Base-by-base conservation (phyloP, 1,140 invertebrate species). In the Oscheius sp. region DNA sequence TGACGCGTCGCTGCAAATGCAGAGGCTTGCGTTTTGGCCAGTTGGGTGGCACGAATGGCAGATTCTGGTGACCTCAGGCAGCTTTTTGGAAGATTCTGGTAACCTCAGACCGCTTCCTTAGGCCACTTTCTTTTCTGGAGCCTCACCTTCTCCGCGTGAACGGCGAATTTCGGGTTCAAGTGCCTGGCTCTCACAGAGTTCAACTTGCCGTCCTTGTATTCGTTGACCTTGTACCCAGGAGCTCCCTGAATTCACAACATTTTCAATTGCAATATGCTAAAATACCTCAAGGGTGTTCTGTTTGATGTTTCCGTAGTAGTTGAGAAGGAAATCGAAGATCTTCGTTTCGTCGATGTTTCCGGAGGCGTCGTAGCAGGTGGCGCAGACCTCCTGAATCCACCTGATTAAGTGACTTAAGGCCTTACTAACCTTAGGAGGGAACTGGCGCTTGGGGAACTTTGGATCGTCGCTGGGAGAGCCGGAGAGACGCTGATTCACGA, bases 391-490 rank as follows among this genome's bases (percentile, higher is more conserved):
- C 96, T 65, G 89, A 85, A 59, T n/a, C 7, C 15, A 55, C 7
- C 15, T 7, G 28, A 20, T 55, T 55, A 55, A 55, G 49, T 20
- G 49, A 55, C 15, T 20, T 13, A 63, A 63, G 18, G 35, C 13
- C 29, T 59, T 45, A 15, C 42, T 23, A 32, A 63, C 78, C 10
- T 82, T 75, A 13, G 89, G 86, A 0, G 96, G 96, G 85, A 95
- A 99, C 82, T 94, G 91, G 38, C 91, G 88, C 86, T 99, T 99
- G 0, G 91, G 93, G 85, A 91, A 90, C 65, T 88, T 79, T 0
- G 94, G 93, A 87, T 99, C 96, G 85, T 97, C 94, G 13, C 92
- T 93, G 3, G 86, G 58, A 84, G 96, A 92, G 0, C 92, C 91
- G 34, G 91, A 88, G 18, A 98, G 85, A 75, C 95, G 88, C 74